Evolutionary conservation across 2,797 vertebrate genomes (phyloP), one percentile per base, ranked within the genome.

Genomic region (Poeciliopsis presidionis): DNA sequence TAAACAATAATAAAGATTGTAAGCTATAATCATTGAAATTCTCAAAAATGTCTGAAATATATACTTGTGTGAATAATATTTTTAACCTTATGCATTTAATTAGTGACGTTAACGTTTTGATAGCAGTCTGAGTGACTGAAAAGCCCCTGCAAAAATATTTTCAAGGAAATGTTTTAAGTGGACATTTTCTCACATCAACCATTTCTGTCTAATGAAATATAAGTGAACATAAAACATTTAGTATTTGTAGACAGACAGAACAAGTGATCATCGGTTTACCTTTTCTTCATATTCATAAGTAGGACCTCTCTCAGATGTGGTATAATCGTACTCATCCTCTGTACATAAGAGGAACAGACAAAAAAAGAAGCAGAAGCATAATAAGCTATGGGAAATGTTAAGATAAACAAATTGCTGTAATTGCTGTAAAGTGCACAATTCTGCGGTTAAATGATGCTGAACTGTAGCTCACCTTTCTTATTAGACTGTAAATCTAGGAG

Each of bases 241-340:
- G 7, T 41, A 59, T 77, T 6, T 53, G 16, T 7, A 53, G 33
- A 9, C 14, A 63, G 5, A 71, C 0, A 25, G 33, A n/a, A 6
- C 28, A 70, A 65, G 47, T 13, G 0, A 76, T 46, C 6, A 36
- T 7, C 16, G 70, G 16, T 84, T 86, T 86, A 97, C 97, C 95
- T 97, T 97, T 90, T 95, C 96, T 80, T 97, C 97, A 47, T 97
- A 96, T 85, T 96, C 95, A 74, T 96, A 95, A 74, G 94, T 94
- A 11, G 94, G 93, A 59, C 92, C 91, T 93, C 93, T 90, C 85
- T 97, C 96, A 77, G 94, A 96, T 20, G 95, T 95, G 74, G 92
- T 94, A 67, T 96, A 96, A 81, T 96, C 96, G 74, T 96, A 96
- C 82, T 96, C 96, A 51, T 96, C 95, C 2, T 92, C 89, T 77